Conservation (phyloP, 2,888 invertebrate species). For the Acanthopleura granulata region DNA sequence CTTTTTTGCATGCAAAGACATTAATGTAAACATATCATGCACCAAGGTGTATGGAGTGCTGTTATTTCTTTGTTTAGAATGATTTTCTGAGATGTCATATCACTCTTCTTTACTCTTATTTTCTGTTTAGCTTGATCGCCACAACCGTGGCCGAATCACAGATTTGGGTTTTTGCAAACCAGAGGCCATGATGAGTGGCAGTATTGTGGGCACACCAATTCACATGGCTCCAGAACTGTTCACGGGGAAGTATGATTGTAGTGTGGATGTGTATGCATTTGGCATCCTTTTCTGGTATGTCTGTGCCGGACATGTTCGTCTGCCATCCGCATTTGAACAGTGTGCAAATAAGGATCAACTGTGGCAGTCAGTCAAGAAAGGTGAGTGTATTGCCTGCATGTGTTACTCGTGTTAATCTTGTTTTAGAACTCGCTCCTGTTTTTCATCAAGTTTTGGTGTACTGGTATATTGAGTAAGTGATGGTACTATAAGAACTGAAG, state of each 20-base stretch:
- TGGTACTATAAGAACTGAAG: too few relatives aligned
- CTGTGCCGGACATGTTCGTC: conserved; percentile 84
- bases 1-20: too few relatives aligned
- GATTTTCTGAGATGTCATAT: too few relatives aligned
- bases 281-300: conserved; percentile 92
- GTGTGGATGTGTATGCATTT: conserved; percentile 91
- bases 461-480: too few relatives aligned
- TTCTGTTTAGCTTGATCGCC: conserved; percentile 75
- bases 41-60: too few relatives aligned
- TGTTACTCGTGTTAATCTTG: background rate
- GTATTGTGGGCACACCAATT: conserved; percentile 85
- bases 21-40: too few relatives aligned
- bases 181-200: conserved; percentile 90
- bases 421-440: background rate
- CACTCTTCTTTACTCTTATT: too few relatives aligned
- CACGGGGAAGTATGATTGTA: conserved; percentile 83
- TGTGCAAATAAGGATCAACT: conserved; percentile 89
- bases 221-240: conserved; percentile 93
- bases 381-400: conserved; percentile 69
- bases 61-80: too few relatives aligned
- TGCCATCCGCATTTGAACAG: conserved; percentile 85
- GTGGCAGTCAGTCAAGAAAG: conserved; percentile 86
- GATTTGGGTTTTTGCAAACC: conserved; percentile 93
- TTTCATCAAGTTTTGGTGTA: too few relatives aligned
- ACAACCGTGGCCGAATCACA: conserved; percentile 83